These are phyloP conservation scores for Pseudorhombus dupliciocellatus DNA, from an alignment of 2,113 vertebrate species.

Conservation along the genomic window DNA sequence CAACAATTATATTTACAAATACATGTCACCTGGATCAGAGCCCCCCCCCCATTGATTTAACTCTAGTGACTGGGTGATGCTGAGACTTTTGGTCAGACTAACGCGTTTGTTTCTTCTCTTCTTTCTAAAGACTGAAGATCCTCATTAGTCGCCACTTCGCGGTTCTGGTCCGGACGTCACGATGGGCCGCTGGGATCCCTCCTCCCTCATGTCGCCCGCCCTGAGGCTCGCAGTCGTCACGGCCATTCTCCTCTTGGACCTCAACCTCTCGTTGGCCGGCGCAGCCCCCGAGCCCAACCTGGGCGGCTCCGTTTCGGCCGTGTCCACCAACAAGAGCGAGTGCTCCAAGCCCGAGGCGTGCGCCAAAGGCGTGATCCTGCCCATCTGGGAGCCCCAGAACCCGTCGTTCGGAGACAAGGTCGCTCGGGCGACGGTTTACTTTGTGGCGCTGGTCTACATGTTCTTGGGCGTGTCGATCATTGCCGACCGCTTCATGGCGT, in stretches of 20 bases:
- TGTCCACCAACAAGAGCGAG: slow-evolving; percentile 74
- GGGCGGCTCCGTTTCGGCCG: slow-evolving; percentile 67
- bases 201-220: slow-evolving; percentile 72
- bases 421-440: slow-evolving; percentile 96
- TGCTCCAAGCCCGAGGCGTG: slow-evolving; percentile 88
- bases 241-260: slow-evolving; percentile 79
- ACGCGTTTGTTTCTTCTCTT: slow-evolving; percentile 18
- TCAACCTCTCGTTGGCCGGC: slow-evolving; percentile 71
- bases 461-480: slow-evolving; percentile 98
- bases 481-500: slow-evolving; percentile 98
- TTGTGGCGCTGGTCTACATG: slow-evolving; percentile 98
- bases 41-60: too few species aligned
- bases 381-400: slow-evolving; percentile 94
- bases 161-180: slow-evolving; percentile 45
- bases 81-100: too few species aligned
- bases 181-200: slow-evolving; percentile 80
- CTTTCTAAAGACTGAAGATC: slow-evolving; percentile 72
- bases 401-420: slow-evolving; percentile 98
- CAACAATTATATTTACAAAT: too few species aligned
- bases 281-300: slow-evolving; percentile 68
- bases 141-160: slow-evolving; percentile 29
- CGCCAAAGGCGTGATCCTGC: slow-evolving; percentile 88
- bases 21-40: too few species aligned
- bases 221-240: slow-evolving; percentile 78
- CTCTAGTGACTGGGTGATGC: too few species aligned